These are phyloP conservation scores for Dryobates pubescens DNA, from an alignment of 2,797 vertebrate genomes.

Conservation along the genomic window DNA sequence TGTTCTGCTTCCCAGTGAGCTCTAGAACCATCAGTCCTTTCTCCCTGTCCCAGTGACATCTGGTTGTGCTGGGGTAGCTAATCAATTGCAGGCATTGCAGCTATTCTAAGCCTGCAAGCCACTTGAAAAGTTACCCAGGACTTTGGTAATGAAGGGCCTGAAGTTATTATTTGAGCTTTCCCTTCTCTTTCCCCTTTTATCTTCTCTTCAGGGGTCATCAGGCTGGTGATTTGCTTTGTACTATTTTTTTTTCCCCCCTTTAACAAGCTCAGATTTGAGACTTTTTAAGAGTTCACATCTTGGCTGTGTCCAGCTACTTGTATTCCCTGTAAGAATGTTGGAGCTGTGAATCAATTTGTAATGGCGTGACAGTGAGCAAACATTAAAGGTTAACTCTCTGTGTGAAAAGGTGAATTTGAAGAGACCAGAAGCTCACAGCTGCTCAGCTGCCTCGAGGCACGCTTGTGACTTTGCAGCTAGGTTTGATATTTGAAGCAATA, in stretches of 20 bases:
- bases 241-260: not conserved
- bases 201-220: constrained; percentile 48
- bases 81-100: constrained; percentile 47
- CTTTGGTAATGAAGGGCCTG: constrained; percentile 66
- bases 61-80: constrained; percentile 1
- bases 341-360: constrained; percentile 8
- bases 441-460: not conserved
- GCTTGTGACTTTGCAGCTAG: not conserved
- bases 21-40: constrained; percentile 3
- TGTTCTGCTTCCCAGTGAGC: not conserved
- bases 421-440: not conserved
- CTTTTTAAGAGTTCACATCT: constrained; percentile 24
- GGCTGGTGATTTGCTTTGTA: not conserved
- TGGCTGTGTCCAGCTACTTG: not conserved
- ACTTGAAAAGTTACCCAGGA: constrained; percentile 51
- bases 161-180: constrained; percentile 36
- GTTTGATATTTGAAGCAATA: not conserved
- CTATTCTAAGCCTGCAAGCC: constrained; percentile 54
- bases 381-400: not conserved
- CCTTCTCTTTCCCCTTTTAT: not conserved
- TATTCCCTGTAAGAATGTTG: not conserved
- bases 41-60: not conserved
- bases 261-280: not conserved
- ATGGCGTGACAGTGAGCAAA: not conserved
- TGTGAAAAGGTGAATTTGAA: not conserved